Percentiles rank a stretch among this genome's conserved stretches.
These are phyloP conservation scores for Torymus auratus DNA, from an alignment of 2,888 invertebrate species.

Conservation along the genomic window DNA sequence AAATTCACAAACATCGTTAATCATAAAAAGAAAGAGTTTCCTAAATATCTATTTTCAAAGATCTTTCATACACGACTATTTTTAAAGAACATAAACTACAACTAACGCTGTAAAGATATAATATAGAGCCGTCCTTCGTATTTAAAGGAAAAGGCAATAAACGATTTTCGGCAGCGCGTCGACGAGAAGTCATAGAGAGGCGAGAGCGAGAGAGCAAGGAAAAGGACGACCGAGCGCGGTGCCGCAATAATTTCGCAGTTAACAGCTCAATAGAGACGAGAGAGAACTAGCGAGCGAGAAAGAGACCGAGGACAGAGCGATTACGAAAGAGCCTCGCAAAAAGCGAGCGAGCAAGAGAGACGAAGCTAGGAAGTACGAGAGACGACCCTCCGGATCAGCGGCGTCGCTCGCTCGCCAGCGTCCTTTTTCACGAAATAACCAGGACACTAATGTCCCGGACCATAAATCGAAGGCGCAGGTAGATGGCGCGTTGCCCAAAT, in stretches of 20 bases:
- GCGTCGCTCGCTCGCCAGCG: slow-evolving; percentile 47
- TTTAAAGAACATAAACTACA: too few relatives aligned
- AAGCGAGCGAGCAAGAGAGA: slow-evolving; percentile 13
- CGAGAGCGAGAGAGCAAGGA: slow-evolving; percentile 11
- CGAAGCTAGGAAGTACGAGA: neutral
- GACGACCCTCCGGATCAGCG: slow-evolving; percentile 56
- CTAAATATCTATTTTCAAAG: too few relatives aligned
- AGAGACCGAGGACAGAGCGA: slow-evolving; percentile 31
- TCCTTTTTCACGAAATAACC: slow-evolving; percentile 62
- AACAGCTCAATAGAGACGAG: slow-evolving; percentile 59
- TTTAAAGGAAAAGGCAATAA: slow-evolving; percentile 39
- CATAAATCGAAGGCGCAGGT: slow-evolving; percentile 66
- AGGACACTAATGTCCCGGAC: slow-evolving; percentile 63
- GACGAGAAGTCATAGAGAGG: slow-evolving; percentile 24
- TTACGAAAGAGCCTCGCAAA: slow-evolving; percentile 35
- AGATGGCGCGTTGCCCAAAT: slow-evolving; percentile 69
- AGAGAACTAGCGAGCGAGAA: neutral
- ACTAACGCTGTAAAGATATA: slow-evolving; percentile 8
- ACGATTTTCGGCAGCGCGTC: slow-evolving; percentile 39
- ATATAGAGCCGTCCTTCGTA: slow-evolving; percentile 42
- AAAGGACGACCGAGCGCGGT: slow-evolving; percentile 51
- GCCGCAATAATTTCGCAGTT: slow-evolving; percentile 60
- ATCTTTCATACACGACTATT: too few relatives aligned
- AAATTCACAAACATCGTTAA: too few relatives aligned
- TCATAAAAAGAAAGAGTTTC: too few relatives aligned